A percentile compares a stretch with the other conserved stretches of the same genome.
Conservation (phyloP, 2,113 vertebrate genomes). For the Stegastes partitus region DNA sequence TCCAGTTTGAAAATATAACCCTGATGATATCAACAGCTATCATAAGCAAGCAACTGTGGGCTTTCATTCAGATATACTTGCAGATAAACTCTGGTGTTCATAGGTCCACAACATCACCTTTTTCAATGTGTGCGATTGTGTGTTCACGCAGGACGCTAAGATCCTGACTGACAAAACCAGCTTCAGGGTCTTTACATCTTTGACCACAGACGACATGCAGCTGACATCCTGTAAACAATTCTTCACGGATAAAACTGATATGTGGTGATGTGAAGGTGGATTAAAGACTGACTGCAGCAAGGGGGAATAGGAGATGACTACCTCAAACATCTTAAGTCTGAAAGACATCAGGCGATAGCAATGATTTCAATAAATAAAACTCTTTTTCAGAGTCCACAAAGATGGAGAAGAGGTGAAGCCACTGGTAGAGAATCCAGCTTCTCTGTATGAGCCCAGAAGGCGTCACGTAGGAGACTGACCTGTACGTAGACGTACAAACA, state of each 20-base stretch:
- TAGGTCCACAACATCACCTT: background rate
- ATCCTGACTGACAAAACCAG: background rate
- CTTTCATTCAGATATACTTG: background rate
- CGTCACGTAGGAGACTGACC: background rate
- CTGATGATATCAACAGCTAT: no score
- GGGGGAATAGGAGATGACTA: background rate
- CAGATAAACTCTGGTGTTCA: background rate
- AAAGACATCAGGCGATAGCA: background rate
- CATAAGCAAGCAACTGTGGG: background rate
- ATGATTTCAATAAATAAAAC: background rate
- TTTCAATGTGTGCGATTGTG: background rate
- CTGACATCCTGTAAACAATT: background rate
- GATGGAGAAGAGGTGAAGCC: background rate
- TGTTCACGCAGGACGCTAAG: background rate
- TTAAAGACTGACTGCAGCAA: background rate
- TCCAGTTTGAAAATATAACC: no score
- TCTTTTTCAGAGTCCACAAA: background rate
- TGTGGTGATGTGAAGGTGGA: constrained; percentile 1
- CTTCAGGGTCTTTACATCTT: background rate
- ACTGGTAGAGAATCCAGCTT: background rate
- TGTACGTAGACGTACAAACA: background rate
- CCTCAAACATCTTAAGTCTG: no score
- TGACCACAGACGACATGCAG: background rate
- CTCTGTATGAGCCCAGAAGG: background rate
- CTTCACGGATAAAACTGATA: background rate